These are phyloP conservation scores for Amblyteles armatorius DNA, from an alignment of 2,888 invertebrate genomes.

Conservation along the genomic window DNA sequence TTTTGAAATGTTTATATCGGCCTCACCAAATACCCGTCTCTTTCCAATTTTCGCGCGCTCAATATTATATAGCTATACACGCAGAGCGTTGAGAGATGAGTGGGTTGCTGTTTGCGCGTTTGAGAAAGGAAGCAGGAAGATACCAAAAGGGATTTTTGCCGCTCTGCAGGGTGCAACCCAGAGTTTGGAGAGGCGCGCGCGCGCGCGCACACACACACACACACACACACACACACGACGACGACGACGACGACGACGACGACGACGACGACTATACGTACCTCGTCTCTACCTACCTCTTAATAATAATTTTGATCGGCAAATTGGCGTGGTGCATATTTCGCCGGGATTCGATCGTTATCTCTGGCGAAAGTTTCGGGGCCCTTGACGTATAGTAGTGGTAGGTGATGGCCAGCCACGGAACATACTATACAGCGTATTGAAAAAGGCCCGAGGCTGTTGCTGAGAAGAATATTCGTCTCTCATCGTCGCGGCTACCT, in stretches of 20 bases:
- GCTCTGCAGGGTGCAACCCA: slow-evolving; percentile 30
- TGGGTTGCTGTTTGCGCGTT: slow-evolving; percentile 27
- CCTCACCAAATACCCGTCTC: slow-evolving; percentile 8
- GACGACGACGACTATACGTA: slow-evolving; percentile 63
- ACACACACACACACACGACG: too few species aligned
- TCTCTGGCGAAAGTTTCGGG: slow-evolving; percentile 80
- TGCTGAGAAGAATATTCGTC: slow-evolving; percentile 59
- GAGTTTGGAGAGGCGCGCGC: slow-evolving; percentile 18
- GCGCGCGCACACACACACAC: too few species aligned
- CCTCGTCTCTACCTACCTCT: slow-evolving; percentile 76
- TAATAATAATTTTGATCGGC: slow-evolving; percentile 84
- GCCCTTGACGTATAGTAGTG: slow-evolving; percentile 70
- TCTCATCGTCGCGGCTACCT: slow-evolving; percentile 55
- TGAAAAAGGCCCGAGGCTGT: slow-evolving; percentile 58
- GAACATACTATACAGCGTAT: not conserved
- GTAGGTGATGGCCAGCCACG: slow-evolving; percentile 17
- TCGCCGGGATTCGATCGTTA: slow-evolving; percentile 81
- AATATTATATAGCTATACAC: slow-evolving; percentile 69
- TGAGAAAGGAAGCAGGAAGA: slow-evolving; percentile 22
- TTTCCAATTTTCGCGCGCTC: slow-evolving; percentile 76
- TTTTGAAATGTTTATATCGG: not conserved
- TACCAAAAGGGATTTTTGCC: slow-evolving; percentile 25
- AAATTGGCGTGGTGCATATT: slow-evolving; percentile 83
- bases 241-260: slow-evolving; percentile 7
- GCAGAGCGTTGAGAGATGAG: not conserved